Evolutionary conservation across 2,113 vertebrate genomes (phyloP), one percentile per base, ranked within the genome.

Genomic region (Ciconia maguari): DNA sequence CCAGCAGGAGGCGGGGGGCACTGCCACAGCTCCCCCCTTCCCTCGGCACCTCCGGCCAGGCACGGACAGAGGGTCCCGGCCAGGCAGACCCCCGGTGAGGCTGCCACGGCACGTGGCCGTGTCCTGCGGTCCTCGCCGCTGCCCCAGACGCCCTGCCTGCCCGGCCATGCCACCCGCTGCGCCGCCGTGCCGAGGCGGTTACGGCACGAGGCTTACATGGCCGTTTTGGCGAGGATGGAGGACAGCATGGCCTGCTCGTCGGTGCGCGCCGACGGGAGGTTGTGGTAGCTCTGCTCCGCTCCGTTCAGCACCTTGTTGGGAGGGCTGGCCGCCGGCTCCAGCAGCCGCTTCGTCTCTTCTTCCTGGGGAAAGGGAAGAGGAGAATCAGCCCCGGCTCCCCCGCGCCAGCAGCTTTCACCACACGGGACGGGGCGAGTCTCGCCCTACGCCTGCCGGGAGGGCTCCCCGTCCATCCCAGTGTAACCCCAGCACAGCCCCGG

Each of bases 171-270:
- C 38, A 38, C 38, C 38, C 38, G 38, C 38, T 38, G 38, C 38
- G 9, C 38, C 38, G 38, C 38, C 38, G 38, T 20, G 61, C 26
- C 9, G 2, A 2, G 2, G 30, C 3, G 0, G 57, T 8, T 15
- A 24, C 2, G 0, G 52, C 22, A 13, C 2, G 3, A 30, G 81
- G 80, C 99, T 98, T 96, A 99, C 99, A 99, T 99, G 94, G 99
- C 99, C 3, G 99, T 99, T 97, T 99, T 99, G 90, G 98, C 98
- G 1, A 99, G 98, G 97, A 99, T 99, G 84, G 98, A 99, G n/a
- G 99, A 99, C 14, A 99, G 98, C 85, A 99, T 98, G 25, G 99
- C 99, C 97, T 99, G 99, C 92, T 99, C 99, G 42, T 99, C 99
- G 0, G 99, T 99, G 70, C 99, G 98, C 2, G 99, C 98, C 0